Evolutionary conservation across 2,797 vertebrate species (phyloP).

Genomic region (Fundulus diaphanus): DNA sequence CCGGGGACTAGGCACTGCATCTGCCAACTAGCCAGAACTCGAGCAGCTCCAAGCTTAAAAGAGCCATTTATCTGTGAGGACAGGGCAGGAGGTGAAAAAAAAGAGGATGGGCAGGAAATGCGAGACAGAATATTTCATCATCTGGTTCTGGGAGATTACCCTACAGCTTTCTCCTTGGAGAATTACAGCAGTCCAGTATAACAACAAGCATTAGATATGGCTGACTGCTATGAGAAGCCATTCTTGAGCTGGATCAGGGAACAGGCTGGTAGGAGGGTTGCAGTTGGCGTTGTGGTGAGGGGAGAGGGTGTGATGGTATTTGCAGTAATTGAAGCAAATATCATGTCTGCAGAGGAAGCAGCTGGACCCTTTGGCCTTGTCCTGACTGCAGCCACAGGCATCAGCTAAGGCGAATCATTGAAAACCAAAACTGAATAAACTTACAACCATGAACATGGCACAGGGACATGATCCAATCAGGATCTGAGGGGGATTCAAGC

Average conservation of each 20-base stretch:
- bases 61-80: constrained; percentile 94
- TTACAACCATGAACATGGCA: constrained; percentile 23
- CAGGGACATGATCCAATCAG: background rate
- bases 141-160: constrained; percentile 13
- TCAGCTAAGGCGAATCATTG: background rate
- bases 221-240: constrained; percentile 68
- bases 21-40: constrained; percentile 92
- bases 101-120: background rate
- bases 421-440: constrained; percentile 13
- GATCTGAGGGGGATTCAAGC: background rate
- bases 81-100: background rate
- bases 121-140: constrained; percentile 2
- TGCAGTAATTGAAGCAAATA: constrained; percentile 74
- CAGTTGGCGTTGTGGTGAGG: constrained; percentile 13
- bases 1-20: constrained; percentile 97
- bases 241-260: constrained; percentile 72
- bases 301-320: constrained; percentile 61
- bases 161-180: constrained; percentile 26
- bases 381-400: constrained; percentile 25
- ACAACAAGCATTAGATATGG: constrained; percentile 61
- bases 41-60: constrained; percentile 92
- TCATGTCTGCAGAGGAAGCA: constrained; percentile 67
- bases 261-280: constrained; percentile 54
- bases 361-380: constrained; percentile 40
- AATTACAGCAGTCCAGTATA: constrained; percentile 33